phyloP scores from a whole-genome alignment of 2,888 invertebrate genomes.

The Perizoma affinitatum region DNA sequence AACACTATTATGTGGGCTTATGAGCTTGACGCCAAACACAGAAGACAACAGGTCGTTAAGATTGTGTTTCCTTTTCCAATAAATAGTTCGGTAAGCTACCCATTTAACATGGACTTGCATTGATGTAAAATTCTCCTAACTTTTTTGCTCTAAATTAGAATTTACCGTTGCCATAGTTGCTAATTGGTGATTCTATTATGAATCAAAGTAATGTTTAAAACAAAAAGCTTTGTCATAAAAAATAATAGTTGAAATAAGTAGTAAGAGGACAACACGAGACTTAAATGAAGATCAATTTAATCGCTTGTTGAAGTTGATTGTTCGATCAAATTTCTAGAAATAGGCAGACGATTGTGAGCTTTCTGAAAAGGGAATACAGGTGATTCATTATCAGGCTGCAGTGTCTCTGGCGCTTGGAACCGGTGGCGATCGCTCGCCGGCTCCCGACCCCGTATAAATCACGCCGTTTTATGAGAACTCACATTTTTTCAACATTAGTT shows the following conservation, averaged over 20 bases:
- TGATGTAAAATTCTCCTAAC: too few species aligned
- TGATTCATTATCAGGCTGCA: constrained; percentile 8
- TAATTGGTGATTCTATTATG: constrained; percentile 2
- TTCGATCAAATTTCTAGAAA: constrained; percentile 43
- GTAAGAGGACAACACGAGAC: constrained; percentile 38
- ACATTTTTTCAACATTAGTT: constrained; percentile 77
- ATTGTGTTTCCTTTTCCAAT: constrained; percentile 51
- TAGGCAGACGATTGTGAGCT: constrained; percentile 17
- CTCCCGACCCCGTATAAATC: constrained; percentile 81
- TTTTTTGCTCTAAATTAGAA: not conserved
- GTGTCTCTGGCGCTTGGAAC: constrained; percentile 44
- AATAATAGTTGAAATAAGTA: too few species aligned
- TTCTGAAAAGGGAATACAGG: constrained; percentile 25
- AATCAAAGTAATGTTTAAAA: not conserved
- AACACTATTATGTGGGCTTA: constrained; percentile 65
- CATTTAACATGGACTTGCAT: not conserved
- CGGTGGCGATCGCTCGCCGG: constrained; percentile 76
- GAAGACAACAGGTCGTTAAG: constrained; percentile 63
- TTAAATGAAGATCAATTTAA: constrained; percentile 37
- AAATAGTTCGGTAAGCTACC: constrained; percentile 33
- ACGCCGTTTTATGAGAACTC: constrained; percentile 79
- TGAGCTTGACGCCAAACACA: constrained; percentile 68
- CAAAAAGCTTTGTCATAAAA: too few species aligned
- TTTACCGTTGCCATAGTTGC: too few species aligned
- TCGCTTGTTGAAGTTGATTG: constrained; percentile 48